Base-by-base conservation (phyloP, 2,888 invertebrate genomes). In the Athetis lepigone region DNA sequence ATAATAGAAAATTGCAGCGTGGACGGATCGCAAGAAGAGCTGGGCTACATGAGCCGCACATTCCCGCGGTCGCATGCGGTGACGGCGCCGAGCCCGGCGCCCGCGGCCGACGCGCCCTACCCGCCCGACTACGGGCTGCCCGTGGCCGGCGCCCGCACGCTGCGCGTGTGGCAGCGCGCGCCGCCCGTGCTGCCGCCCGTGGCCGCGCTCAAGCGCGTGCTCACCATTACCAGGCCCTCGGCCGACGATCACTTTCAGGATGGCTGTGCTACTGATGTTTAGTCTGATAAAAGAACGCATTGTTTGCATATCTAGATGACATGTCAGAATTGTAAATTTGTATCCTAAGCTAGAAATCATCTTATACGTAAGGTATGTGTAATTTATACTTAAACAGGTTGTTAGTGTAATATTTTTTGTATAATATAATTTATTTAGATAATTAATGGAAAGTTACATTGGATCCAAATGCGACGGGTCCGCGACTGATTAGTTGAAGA, bases 161-260 rank as follows among this genome's bases (percentile, higher is more conserved):
- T 98, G 85, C 96, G 98, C 76, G 98, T 98, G 76, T 98, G 98
- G 98, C 98, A 98, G 90, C 97, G 97, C 77, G 98, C 97, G 77
- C 97, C 98, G 71, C 98, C 98, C 68, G 98, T 98, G 62, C 93
- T 98, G 86, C 98, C 98, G 29, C 98, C 98, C 21, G 98, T 98
- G 43, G 97, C 97, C 65, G 97, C 98, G 74, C 96, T 98, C 76
- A 98, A 98, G 91, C 96, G 98, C 74, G 98, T 97, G 66, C 96
- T 98, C 74, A 97, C 97, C 80, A 97, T 97, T 90, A 97, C 97
- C 83, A 96, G 98, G 86, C 98, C 98, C 89, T 97, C 98, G 23
- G 97, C 98, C 42, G 98, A 98, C 86, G 98, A 98, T 91, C 98
- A 98, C 70, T 98, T 98, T 90, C 98, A 98, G 91, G 98, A 98